Conservation (phyloP, 2,797 vertebrate genomes). For the Labeo calbasu region DNA sequence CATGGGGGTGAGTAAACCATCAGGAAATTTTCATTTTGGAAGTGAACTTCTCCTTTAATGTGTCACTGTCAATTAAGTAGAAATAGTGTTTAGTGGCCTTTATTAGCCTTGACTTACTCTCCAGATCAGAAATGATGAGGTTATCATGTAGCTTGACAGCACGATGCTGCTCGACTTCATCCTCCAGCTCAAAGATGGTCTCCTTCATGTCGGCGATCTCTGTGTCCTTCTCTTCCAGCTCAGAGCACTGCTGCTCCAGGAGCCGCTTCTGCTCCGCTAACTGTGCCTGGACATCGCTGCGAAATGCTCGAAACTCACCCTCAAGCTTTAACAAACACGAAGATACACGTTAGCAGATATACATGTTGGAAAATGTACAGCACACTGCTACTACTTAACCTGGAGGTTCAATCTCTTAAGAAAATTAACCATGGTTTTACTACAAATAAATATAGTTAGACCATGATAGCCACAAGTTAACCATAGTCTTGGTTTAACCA, state of each 20-base stretch:
- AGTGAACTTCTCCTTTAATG: too few relatives aligned
- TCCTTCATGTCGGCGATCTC: constrained; percentile 88
- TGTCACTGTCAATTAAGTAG: too few relatives aligned
- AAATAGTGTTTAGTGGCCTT: too few relatives aligned
- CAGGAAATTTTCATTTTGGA: too few relatives aligned
- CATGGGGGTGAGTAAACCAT: too few relatives aligned
- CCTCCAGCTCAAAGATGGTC: constrained; percentile 88
- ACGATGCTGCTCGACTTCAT: constrained; percentile 88
- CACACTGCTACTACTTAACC: background rate
- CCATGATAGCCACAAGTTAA: too few relatives aligned
- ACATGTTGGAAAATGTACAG: background rate
- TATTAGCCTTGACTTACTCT: constrained; percentile 76
- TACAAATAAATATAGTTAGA: too few relatives aligned
- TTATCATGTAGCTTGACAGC: constrained; percentile 90
- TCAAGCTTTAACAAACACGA: constrained; percentile 73
- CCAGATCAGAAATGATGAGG: constrained; percentile 86
- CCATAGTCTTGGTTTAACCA: too few relatives aligned
- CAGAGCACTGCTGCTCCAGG: constrained; percentile 81
- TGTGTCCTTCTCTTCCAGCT: constrained; percentile 84
- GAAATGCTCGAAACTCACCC: constrained; percentile 82
- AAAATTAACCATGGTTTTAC: too few relatives aligned
- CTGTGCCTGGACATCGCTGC: constrained; percentile 84
- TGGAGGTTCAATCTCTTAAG: background rate
- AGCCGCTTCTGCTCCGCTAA: constrained; percentile 81
- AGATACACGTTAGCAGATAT: background rate